Base-by-base conservation (phyloP, 2,888 invertebrate genomes). In the Apoda limacodes region DNA sequence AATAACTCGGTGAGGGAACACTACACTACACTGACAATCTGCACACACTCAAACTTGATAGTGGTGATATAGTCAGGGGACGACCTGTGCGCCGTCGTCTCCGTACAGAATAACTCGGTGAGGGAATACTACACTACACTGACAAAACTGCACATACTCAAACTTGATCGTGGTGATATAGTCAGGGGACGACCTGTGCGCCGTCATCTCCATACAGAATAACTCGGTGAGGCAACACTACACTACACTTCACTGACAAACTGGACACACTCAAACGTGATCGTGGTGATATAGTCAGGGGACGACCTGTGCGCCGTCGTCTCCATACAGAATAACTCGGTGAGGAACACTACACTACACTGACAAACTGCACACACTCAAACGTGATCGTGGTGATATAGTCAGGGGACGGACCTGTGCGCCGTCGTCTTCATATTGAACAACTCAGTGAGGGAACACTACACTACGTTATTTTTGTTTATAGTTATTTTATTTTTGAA, bases 401-500 rank as follows among this genome's bases (percentile, higher is more conserved):
- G 19, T 89, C 90, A 0, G 67, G 81, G 3, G 84, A 85, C 48
- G 78, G n/a, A 85, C 6, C 65, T 83, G 1, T 94, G 93, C 54
- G 87, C 90, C 57, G 84, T 87, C 0, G 82, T 92, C 5, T 92
- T 92, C 1, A 85, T 93, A 47, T 93, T 93, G 60, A 86, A 88
- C 48, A 85, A 85, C 39, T 83, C 85, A 52, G 89, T 89, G 58
- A 72, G 78, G n/a, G n/a, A n/a, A n/a, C n/a, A n/a, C n/a, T n/a
- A n/a, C n/a, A n/a, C n/a, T n/a, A n/a, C n/a, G n/a, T n/a, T n/a
- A n/a, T n/a, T n/a, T n/a, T n/a, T n/a, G n/a, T n/a, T n/a, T n/a
- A n/a, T n/a, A n/a, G n/a, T n/a, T n/a, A n/a, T n/a, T n/a, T n/a
- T n/a, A n/a, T n/a, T n/a, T n/a, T n/a, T n/a, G n/a, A n/a, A n/a